Evolutionary conservation across 2,888 invertebrate species (phyloP).

Genomic region (Mesoligia furuncula): DNA sequence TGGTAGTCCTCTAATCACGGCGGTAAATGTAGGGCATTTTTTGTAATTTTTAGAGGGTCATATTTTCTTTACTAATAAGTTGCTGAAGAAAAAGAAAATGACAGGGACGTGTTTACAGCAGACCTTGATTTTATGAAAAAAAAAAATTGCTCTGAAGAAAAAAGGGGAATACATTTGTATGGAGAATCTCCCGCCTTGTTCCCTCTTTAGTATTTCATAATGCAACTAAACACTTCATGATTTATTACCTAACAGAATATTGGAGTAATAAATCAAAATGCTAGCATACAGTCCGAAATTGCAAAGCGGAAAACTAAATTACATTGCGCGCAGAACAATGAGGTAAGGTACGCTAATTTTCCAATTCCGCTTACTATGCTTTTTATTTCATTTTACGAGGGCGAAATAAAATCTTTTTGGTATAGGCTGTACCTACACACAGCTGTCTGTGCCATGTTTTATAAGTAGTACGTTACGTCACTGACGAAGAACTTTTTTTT

Average conservation of each 20-base stretch:
- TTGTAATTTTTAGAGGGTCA: too few species aligned
- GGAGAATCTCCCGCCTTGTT: too few species aligned
- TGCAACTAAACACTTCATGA: slow-evolving; percentile 11
- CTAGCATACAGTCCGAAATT: slow-evolving; percentile 28
- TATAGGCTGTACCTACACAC: slow-evolving; percentile 41
- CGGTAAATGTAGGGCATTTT: too few species aligned
- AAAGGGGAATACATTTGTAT: too few species aligned
- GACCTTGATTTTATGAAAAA: too few species aligned
- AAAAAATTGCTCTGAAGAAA: too few species aligned
- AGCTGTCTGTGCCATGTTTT: slow-evolving; percentile 39
- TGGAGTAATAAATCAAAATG: slow-evolving; percentile 34
- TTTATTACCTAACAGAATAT: slow-evolving; percentile 18
- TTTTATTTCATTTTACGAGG: slow-evolving; percentile 50
- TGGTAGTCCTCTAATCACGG: too few species aligned
- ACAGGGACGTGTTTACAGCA: too few species aligned
- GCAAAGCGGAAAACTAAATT: slow-evolving; percentile 36
- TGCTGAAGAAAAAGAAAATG: too few species aligned
- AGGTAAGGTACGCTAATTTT: slow-evolving; percentile 37
- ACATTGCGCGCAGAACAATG: slow-evolving; percentile 32
- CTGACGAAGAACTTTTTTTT: slow-evolving; percentile 3
- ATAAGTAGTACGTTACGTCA: slow-evolving; percentile 40
- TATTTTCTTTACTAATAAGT: too few species aligned
- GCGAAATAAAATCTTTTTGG: slow-evolving; percentile 48
- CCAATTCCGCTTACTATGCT: slow-evolving; percentile 27
- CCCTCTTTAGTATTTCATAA: not conserved